A percentile compares a stretch with the other conserved stretches of the same genome.
phyloP scores from a whole-genome alignment of 2,797 vertebrate genomes.

The Thaleichthys pacificus region DNA sequence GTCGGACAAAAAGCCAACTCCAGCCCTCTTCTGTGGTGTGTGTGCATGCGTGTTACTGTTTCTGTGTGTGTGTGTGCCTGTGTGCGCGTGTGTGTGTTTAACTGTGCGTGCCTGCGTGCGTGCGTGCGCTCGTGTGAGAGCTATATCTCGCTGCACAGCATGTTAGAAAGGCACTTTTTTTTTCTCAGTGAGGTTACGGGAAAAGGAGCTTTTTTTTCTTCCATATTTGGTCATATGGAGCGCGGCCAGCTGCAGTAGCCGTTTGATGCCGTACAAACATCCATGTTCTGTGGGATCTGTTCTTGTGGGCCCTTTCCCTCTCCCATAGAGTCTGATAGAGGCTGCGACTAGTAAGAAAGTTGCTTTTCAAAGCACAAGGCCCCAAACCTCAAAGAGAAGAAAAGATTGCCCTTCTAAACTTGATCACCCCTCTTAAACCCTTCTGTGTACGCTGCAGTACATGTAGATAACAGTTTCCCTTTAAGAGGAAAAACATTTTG shows the following conservation, averaged over 20 bases:
- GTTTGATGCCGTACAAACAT: conserved; percentile 80
- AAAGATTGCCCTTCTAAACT: not conserved
- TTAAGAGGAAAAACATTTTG: too few relatives aligned
- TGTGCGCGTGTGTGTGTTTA: conserved; percentile 48
- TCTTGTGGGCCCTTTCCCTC: conserved; percentile 59
- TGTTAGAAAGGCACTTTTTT: conserved; percentile 62
- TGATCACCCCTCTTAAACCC: not conserved
- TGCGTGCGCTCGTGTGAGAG: conserved; percentile 48
- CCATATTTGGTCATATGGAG: conserved; percentile 85
- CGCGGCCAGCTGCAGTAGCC: conserved; percentile 75
- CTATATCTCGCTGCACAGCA: conserved; percentile 74
- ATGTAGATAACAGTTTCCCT: too few relatives aligned
- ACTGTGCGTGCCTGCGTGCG: not conserved
- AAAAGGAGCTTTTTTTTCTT: conserved; percentile 81
- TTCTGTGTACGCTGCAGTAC: too few relatives aligned
- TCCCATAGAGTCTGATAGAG: conserved; percentile 63
- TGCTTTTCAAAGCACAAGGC: conserved; percentile 7
- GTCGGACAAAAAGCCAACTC: not conserved
- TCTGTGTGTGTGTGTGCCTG: conserved; percentile 42
- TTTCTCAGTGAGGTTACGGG: conserved; percentile 79
- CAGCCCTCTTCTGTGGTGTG: conserved; percentile 46
- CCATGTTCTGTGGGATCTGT: conserved; percentile 73
- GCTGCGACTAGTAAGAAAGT: conserved; percentile 52
- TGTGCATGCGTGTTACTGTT: conserved; percentile 21
- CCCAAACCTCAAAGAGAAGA: conserved; percentile 28